Evolutionary conservation across 1,140 invertebrate species (phyloP), one percentile per base, ranked within the genome.

Genomic region (Trachymyrmex cornetzi): DNA sequence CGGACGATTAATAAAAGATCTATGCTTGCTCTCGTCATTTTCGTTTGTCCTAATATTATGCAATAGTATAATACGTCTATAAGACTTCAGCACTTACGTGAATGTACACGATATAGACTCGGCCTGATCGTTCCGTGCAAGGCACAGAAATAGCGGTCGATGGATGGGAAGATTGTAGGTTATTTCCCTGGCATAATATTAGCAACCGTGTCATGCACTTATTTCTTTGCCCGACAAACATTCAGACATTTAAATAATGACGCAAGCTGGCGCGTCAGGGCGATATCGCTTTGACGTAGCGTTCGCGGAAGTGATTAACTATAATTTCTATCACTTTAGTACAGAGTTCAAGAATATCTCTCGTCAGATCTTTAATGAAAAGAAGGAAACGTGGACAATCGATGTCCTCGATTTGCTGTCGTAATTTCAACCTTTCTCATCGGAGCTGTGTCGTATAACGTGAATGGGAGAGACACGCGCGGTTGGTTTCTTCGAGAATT

Each of bases 111-210:
- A 61, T 84, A 22, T 63, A 63, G 44, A 44, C 22, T 48, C 55
- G 55, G 38, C 55, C 55, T 61, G 80, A 63, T 84, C 69, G 80
- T 84, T 84, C 69, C 80, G 80, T 84, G 80, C 80, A 84, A 84
- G 69, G 80, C 55, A 75, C 69, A 84, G 69, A 84, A 84, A 74
- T 48, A 84, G 69, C 80, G 80, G 38, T 61, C 80, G 80, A 84
- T 84, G 67, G 55, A 81, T 81, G 34, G 12, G 19, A 84, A 74
- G 80, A 84, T 84, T 84, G 69, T 50, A 74, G 69, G 55, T 74
- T 75, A 84, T 84, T 84, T 74, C 38, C 38, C 38, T 34, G 55
- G 80, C 38, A 61, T 74, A 74, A 84, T 74, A 71, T 84, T 71
- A 84, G 69, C 80, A 57, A 27, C 72, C 80, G 69, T 74, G 80